Evolutionary conservation across 1,140 invertebrate species (phyloP).

Genomic region (Aphelenchoides fujianensis): DNA sequence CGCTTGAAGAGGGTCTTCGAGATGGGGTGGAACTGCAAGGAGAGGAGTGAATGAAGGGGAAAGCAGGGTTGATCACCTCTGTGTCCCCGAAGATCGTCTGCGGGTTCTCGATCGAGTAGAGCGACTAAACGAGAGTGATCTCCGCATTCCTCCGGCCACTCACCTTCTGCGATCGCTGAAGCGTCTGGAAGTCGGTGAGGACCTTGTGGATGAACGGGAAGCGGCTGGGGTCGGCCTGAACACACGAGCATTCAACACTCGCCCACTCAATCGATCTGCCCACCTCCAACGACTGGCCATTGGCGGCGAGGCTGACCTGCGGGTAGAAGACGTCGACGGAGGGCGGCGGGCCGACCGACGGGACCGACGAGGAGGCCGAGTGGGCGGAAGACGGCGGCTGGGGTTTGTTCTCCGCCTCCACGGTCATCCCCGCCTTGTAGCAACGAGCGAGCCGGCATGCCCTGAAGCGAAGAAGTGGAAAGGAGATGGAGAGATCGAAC

Average conservation of each 20-base stretch:
- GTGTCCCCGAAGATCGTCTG: slow-evolving; percentile 6
- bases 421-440: background rate
- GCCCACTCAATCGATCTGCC: no score
- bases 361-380: background rate
- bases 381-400: background rate
- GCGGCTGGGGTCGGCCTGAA: background rate
- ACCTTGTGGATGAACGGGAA: slow-evolving; percentile 14
- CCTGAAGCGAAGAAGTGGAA: background rate
- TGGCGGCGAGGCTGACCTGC: no score
- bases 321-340: background rate
- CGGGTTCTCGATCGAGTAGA: slow-evolving; percentile 13
- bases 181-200: background rate
- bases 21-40: background rate
- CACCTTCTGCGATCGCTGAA: slow-evolving; percentile 1
- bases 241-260: no score
- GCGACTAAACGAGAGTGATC: background rate
- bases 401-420: slow-evolving; percentile 9
- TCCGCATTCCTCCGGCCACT: background rate
- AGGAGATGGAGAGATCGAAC: background rate
- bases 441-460: background rate
- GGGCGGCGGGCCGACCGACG: background rate
- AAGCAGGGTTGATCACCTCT: background rate
- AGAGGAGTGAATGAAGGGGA: background rate
- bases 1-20: background rate
- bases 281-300: no score